Evolutionary conservation across 64 coral and sea anemone species (phyloP), one percentile per base, ranked within the genome.

Genomic region (Catalaphyllia jardinei): DNA sequence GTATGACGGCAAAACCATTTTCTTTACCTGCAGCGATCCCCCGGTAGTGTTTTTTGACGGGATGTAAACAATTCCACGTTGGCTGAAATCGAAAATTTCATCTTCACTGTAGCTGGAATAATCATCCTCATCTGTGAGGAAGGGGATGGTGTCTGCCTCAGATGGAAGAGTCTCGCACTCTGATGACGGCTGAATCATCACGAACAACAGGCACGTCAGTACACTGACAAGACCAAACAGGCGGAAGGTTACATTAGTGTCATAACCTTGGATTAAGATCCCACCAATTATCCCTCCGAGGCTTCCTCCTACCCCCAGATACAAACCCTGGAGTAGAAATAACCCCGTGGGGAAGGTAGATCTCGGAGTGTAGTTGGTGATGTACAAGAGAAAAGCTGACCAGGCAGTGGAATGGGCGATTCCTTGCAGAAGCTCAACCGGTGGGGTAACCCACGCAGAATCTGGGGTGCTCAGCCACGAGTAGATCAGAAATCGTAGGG

Each of bases 371-470:
- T 97, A 94, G 71, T 87, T 97, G 10, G 90, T 97, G 60, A 97
- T 87, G 85, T 97, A 97, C 79, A 97, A 92, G 31, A 97, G 87
- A 76, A 93, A 97, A 17, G 95, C 95, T 42, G 91, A 97, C 95
- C 95, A 97, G 0, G 95, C 91, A 2, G 78, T 90, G 24, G 95
- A 93, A 59, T 97, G 87, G 38, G 95, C 93, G 51, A 97, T 82
- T 8, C 95, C 95, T 71, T 97, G 95, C 75, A 97, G 67, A 19
- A 97, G 85, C 67, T 97, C 95, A 24, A 97, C 89, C 1, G 95
- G 74, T 52, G 95, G 95, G 35, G 80, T 88, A n/a, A 88, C 95
- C 95, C 95, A 97, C 8, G 95, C 88, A 51, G 95, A 97, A 19
- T 87, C 27, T 0, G 88, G 82, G 90, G 91, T 97, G 75, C 91